These are phyloP conservation scores for Ctenomys sociabilis DNA, from an alignment of 2,113 vertebrate genomes.

Conservation along the genomic window DNA sequence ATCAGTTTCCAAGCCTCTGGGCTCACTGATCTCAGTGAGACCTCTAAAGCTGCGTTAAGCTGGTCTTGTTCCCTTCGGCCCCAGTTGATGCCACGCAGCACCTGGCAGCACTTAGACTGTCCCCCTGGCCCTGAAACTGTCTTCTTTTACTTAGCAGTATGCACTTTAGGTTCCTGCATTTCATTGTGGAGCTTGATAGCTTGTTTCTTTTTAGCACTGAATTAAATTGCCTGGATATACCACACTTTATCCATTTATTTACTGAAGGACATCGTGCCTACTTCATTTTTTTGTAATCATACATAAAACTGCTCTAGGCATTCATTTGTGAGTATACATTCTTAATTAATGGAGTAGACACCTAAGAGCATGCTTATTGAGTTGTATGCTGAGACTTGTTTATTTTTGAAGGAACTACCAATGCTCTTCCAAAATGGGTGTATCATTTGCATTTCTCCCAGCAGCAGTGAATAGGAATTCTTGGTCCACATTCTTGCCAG, in stretches of 20 bases:
- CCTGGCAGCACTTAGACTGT: too few species aligned
- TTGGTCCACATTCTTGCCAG: fast-evolving
- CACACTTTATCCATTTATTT: not conserved
- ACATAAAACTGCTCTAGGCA: not conserved
- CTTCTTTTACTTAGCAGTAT: not conserved
- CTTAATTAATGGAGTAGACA: not conserved
- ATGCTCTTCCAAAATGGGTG: not conserved
- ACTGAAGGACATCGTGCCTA: not conserved
- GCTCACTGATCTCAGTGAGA: too few species aligned
- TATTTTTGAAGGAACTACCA: not conserved
- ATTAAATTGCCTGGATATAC: not conserved
- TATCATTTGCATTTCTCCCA: not conserved
- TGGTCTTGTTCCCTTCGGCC: too few species aligned
- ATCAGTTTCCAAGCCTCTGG: too few species aligned
- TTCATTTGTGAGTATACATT: not conserved
- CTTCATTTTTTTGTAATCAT: not conserved
- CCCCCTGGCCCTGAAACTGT: too few species aligned
- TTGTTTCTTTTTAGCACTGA: not conserved
- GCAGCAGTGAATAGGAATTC: too few species aligned
- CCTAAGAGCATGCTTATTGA: not conserved
- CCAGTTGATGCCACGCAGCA: too few species aligned
- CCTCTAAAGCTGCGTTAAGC: too few species aligned
- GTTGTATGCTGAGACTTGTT: not conserved
- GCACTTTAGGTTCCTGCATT: not conserved
- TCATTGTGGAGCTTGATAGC: not conserved